phyloP scores from a whole-genome alignment of 1,140 invertebrate species.

The Meloidogyne floridensis region DNA sequence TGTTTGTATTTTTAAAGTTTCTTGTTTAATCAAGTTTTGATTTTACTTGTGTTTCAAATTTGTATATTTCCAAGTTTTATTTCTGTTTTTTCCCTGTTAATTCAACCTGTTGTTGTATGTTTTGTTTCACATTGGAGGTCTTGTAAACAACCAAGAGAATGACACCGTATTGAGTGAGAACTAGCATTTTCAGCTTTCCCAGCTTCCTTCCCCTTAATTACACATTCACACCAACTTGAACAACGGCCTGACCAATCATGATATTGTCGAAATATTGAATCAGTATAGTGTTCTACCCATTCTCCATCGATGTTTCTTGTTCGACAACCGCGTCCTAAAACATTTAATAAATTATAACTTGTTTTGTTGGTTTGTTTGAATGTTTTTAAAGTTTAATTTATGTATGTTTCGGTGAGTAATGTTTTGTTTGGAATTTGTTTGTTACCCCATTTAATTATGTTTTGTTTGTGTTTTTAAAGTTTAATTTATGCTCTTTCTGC shows the following conservation, averaged over 20 bases:
- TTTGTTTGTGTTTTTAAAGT: too few relatives aligned
- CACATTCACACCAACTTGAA: conserved; percentile 62
- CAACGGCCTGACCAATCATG: conserved; percentile 59
- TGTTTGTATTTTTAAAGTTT: too few relatives aligned
- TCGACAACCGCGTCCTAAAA: conserved; percentile 46
- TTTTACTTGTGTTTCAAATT: too few relatives aligned
- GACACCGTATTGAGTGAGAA: conserved; percentile 43
- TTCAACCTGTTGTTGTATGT: conserved; percentile 54
- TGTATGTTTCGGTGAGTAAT: too few relatives aligned
- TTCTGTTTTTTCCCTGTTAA: background rate
- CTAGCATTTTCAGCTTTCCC: background rate
- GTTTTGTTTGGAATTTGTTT: too few relatives aligned
- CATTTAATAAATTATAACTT: background rate
- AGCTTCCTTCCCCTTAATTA: conserved; percentile 37
- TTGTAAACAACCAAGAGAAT: conserved; percentile 49
- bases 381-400: too few relatives aligned
- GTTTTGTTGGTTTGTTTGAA: too few relatives aligned
- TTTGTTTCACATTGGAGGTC: conserved; percentile 53
- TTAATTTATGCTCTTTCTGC: too few relatives aligned
- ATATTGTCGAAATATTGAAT: conserved; percentile 57
- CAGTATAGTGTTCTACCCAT: conserved; percentile 56
- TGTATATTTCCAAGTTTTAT: background rate
- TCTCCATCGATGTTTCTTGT: conserved; percentile 57
- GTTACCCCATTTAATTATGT: too few relatives aligned
- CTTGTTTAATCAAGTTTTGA: too few relatives aligned